A percentile compares a stretch with the other conserved stretches of the same genome.
phyloP scores from a whole-genome alignment of 2,888 invertebrate genomes.

The Clanis bilineata region DNA sequence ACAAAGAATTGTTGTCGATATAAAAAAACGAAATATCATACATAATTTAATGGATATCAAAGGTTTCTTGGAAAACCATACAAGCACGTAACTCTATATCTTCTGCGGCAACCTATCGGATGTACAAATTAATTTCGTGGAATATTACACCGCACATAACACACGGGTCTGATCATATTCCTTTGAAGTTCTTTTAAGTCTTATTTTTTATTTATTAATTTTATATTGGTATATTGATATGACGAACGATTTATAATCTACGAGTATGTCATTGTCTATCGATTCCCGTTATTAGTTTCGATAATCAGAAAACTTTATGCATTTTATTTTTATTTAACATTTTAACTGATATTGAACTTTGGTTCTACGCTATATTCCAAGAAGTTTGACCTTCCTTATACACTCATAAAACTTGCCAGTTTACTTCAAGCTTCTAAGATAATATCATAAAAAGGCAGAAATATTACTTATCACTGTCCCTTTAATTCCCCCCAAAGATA shows the following conservation, averaged over 20 bases:
- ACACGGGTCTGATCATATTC: background rate
- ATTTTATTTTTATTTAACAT: too few relatives aligned
- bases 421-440: background rate
- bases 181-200: background rate
- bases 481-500: background rate
- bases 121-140: slow-evolving; percentile 11
- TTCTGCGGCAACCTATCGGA: slow-evolving; percentile 16
- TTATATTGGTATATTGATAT: background rate
- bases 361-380: too few relatives aligned
- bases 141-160: background rate
- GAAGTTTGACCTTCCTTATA: background rate
- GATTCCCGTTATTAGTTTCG: too few relatives aligned
- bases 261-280: background rate
- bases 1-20: background rate
- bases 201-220: too few relatives aligned
- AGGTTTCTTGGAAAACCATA: slow-evolving; percentile 26
- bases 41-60: background rate
- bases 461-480: background rate
- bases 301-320: too few relatives aligned
- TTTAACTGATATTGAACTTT: too few relatives aligned
- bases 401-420: background rate
- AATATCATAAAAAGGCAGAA: background rate
- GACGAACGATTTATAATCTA: background rate
- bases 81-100: slow-evolving; percentile 19
- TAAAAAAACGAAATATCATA: slow-evolving; percentile 3